A percentile compares a stretch with the other conserved stretches of the same genome.
Evolutionary conservation across 1,140 invertebrate genomes (phyloP).

Genomic region (Agraylea sexmaculata): DNA sequence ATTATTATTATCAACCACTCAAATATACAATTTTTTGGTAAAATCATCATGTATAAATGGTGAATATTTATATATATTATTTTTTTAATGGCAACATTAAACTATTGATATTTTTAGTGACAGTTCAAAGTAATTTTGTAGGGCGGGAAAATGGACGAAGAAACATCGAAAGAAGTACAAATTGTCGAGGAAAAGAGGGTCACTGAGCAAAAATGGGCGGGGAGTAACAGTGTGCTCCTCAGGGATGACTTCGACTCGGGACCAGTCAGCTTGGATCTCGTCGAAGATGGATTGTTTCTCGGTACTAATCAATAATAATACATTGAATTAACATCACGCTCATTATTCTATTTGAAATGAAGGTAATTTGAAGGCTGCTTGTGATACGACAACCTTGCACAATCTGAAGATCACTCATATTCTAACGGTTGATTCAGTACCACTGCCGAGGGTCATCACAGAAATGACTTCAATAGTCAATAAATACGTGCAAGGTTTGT

Average conservation of each 20-base stretch:
- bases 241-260: slow-evolving; percentile 21
- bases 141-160: too few relatives aligned
- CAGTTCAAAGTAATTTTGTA: too few relatives aligned
- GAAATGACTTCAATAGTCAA: slow-evolving; percentile 51
- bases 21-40: too few relatives aligned
- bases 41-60: too few relatives aligned
- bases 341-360: slow-evolving; percentile 9
- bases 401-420: slow-evolving; percentile 60
- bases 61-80: too few relatives aligned
- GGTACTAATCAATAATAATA: slow-evolving; percentile 31
- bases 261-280: slow-evolving; percentile 51
- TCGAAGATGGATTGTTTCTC: slow-evolving; percentile 59
- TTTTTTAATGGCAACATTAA: too few relatives aligned
- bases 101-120: too few relatives aligned
- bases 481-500: slow-evolving; percentile 63
- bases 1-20: too few relatives aligned
- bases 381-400: slow-evolving; percentile 53
- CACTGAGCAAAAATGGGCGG: too few relatives aligned
- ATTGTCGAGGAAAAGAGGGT: too few relatives aligned
- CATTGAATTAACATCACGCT: slow-evolving; percentile 5
- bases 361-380: slow-evolving; percentile 70
- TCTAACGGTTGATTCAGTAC: slow-evolving; percentile 70
- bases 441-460: slow-evolving; percentile 59
- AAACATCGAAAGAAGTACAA: too few relatives aligned
- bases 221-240: slow-evolving; percentile 6